Base-by-base conservation (phyloP, 1,140 invertebrate species). In the Drosophila parabipectinata region DNA sequence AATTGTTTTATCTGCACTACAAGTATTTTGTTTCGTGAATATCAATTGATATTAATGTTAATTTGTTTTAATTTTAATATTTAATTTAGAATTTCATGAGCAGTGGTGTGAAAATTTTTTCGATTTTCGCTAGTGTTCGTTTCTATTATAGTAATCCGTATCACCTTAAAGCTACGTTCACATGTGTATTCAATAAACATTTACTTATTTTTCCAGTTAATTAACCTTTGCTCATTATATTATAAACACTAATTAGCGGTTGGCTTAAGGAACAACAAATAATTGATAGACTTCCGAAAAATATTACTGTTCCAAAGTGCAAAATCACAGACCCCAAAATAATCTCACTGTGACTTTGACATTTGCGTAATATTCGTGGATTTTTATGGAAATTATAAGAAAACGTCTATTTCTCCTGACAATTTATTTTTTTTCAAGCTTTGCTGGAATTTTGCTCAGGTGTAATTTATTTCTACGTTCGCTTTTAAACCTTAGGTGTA, bases 61-160 rank as follows among this genome's bases (percentile, higher is more conserved):
- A 9, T 59, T 39, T 10, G 24, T 62, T 56, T 59, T 59, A 39
- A 7, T 26, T 69, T 88, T 77, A 74, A 72, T 60, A 77, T 83
- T 45, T 90, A 85, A 87, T 90, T 90, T 90, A 90, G 79, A 90
- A 90, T 90, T 74, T 90, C 78, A 69, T 90, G 66, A 75, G 72
- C 85, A 80, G 58, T 83, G 63, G 44, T 67, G 83, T 72, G 59
- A 76, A 76, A 61, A 71, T 30, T 45, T 59, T 18, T 45, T 56
- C 41, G 53, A 62, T 45, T 58, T 73, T 75, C 47, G 32, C 67
- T 64, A 63, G 58, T 62, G 21, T 75, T 64, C 41, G 57, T 62
- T 18, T 56, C 30, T 44, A 34, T 50, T 52, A 51, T 68, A 57
- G 61, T 68, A 72, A 72, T 79, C 68, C 60, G 14, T 55, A 50